A percentile compares a stretch with the other conserved stretches of the same genome.
Evolutionary conservation across 2,888 invertebrate species (phyloP).

Genomic region (Plagodis pulveraria): DNA sequence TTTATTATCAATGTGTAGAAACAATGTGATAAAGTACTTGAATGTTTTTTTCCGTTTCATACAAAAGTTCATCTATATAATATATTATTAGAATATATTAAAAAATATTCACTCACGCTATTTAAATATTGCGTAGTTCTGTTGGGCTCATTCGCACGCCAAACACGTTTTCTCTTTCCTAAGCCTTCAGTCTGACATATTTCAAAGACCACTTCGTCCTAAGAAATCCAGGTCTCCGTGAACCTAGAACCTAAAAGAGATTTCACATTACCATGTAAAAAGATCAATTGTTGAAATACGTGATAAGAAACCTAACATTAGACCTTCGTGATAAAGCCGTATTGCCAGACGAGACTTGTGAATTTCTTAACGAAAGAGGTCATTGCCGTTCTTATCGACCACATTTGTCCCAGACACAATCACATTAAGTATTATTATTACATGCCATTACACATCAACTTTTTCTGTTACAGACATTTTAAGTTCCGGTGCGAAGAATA

Average conservation of each 20-base stretch:
- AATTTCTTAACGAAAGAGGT: constrained; percentile 45
- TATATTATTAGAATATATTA: too few species aligned
- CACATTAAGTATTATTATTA: constrained; percentile 6
- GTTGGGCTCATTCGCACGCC: too few species aligned
- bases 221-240: too few species aligned
- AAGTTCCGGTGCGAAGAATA: constrained; percentile 56
- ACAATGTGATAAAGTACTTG: too few species aligned
- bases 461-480: constrained; percentile 65
- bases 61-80: too few species aligned
- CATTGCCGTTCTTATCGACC: constrained; percentile 48
- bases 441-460: constrained; percentile 5
- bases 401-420: constrained; percentile 29
- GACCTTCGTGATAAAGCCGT: constrained; percentile 32
- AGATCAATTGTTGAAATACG: constrained; percentile 25
- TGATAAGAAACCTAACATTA: constrained; percentile 26
- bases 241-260: constrained; percentile 5
- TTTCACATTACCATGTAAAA: constrained; percentile 11
- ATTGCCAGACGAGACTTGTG: constrained; percentile 41
- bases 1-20: too few species aligned
- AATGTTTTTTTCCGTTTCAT: too few species aligned
- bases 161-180: too few species aligned
- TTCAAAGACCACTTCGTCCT: too few species aligned
- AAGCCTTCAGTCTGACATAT: too few species aligned
- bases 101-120: too few species aligned
- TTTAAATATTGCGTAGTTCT: too few species aligned